Conservation (phyloP, 2,113 vertebrate species). For the Ceyx melanurus region DNA sequence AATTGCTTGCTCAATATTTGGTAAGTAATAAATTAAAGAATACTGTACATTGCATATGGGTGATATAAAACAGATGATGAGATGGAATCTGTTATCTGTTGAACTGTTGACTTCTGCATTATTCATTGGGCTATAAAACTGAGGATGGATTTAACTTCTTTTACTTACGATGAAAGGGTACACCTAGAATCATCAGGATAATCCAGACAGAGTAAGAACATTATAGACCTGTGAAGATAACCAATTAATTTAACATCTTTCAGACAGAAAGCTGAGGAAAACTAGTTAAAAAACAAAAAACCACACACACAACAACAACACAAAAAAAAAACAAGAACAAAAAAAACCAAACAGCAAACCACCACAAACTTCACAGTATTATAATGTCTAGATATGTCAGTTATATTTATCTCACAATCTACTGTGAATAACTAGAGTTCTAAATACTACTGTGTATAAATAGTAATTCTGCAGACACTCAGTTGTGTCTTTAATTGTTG, state of each 20-base stretch:
- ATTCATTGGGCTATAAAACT: neutral
- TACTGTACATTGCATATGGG: neutral
- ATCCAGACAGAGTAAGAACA: conserved; percentile 75
- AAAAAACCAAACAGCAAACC: too few species aligned
- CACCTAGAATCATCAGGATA: conserved; percentile 66
- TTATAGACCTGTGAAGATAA: conserved; percentile 69
- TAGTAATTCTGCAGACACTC: neutral
- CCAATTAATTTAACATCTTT: neutral
- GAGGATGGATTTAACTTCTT: neutral
- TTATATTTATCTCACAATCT: neutral
- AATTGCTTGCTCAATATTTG: neutral
- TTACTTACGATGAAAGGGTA: conserved; percentile 68
- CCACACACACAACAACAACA: too few species aligned
- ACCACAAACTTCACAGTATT: neutral
- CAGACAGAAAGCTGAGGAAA: neutral
- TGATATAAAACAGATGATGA: neutral
- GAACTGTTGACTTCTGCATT: neutral
- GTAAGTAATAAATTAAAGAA: neutral
- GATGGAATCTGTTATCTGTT: neutral
- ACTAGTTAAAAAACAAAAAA: neutral
- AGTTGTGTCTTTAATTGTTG: neutral
- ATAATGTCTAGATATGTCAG: neutral
- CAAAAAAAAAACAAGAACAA: neutral
- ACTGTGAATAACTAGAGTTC: neutral
- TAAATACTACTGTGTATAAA: neutral